Base-by-base conservation (phyloP, 2,113 vertebrate species). In the Falcunculus frontatus region DNA sequence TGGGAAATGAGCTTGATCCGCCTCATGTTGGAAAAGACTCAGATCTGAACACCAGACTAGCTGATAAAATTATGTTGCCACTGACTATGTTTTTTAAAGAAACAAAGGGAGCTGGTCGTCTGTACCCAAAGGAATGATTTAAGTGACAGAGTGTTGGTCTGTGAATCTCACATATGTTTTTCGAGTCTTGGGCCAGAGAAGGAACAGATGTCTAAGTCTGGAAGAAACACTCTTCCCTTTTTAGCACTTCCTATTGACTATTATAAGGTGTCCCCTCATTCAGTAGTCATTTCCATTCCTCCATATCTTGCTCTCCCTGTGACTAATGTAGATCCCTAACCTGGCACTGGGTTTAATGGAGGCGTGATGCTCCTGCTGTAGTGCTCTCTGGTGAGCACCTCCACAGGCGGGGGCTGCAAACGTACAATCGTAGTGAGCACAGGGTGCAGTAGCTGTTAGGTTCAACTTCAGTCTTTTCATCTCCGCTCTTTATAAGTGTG, bases 131-230 rank as follows among this genome's bases (percentile, higher is more conserved):
- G 68, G 59, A 59, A 73, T 80, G 62, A 78, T 91, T 77, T 74
- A 81, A 93, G 84, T 77, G 80, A 86, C 68, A 70, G 81, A 68
- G 67, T 63, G 84, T 59, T 89, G 80, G 69, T 84, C 84, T 94
- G 84, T 94, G 87, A 93, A 89, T 83, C 73, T 94, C 64, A 84
- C 73, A 74, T 62, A 81, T 11, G 17, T 42, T 89, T 92, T 80
- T 78, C 0, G 0, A 87, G 77, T 74, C 81, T 89, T 56, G 33
- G 92, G 50, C 77, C 89, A 94, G 52, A 89, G 93, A 93, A 89
- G 27, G 60, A 95, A 89, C 64, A 94, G 87, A 67, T 91, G 87
- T 74, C 81, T 89, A 81, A 80, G 42, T 84, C 52, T 90, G 89
- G 80, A 87, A 91, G 89, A 87, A 91, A 83, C 27, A 64, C 29